Evolutionary conservation across 2,888 invertebrate genomes (phyloP).

Genomic region (Ophion obscuratus): DNA sequence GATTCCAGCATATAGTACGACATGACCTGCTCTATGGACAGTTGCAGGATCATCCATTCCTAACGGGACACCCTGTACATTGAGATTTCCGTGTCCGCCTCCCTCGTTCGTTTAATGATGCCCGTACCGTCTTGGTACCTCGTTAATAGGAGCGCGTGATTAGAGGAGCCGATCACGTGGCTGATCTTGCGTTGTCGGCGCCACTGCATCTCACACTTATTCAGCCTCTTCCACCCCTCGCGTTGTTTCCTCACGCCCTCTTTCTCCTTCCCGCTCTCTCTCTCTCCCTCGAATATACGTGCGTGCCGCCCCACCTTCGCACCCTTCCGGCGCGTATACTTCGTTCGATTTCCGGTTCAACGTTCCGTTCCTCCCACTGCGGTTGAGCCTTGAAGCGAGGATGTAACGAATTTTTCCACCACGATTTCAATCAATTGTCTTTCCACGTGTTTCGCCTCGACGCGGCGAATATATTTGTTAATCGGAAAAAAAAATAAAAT

Average conservation of each 20-base stretch:
- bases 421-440: not conserved
- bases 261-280: constrained; percentile 25
- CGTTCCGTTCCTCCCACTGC: not conserved
- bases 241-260: not conserved
- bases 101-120: constrained; percentile 27
- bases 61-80: not conserved
- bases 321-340: constrained; percentile 25
- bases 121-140: constrained; percentile 83
- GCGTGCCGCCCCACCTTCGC: no score
- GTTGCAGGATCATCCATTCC: no score
- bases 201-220: constrained; percentile 81
- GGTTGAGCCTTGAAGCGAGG: constrained; percentile 24
- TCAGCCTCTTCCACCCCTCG: constrained; percentile 45
- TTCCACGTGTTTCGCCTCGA: not conserved
- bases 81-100: not conserved
- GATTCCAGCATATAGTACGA: no score
- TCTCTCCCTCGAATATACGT: not conserved
- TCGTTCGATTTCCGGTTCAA: constrained; percentile 45
- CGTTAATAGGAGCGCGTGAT: constrained; percentile 81
- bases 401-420: not conserved
- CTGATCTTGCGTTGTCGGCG: constrained; percentile 80
- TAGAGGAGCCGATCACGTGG: constrained; percentile 82
- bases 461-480: not conserved
- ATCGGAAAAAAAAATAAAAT: no score
- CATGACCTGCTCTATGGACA: no score